Evolutionary conservation across 1,140 invertebrate genomes (phyloP).

Genomic region (Bombus consobrinus): DNA sequence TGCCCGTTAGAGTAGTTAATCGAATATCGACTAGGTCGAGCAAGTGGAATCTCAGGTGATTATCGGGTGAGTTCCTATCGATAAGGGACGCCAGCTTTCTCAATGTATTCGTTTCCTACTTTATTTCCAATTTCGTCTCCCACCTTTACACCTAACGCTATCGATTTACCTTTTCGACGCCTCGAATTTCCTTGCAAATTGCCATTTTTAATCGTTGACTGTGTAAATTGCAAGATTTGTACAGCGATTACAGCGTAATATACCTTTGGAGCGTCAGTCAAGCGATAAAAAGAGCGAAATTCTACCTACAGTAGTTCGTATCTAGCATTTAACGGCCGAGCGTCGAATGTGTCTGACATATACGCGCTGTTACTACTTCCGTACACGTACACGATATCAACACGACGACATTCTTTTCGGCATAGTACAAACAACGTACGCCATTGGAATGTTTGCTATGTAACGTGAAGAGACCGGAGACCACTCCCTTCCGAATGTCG

Average conservation of each 20-base stretch:
- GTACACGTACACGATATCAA: background rate
- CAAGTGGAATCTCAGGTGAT: constrained; percentile 48
- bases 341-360: background rate
- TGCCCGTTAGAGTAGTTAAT: constrained; percentile 53
- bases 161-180: background rate
- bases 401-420: background rate
- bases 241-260: too few relatives aligned
- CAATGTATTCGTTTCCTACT: background rate
- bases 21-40: constrained; percentile 58
- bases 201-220: background rate
- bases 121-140: constrained; percentile 1
- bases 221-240: too few relatives aligned
- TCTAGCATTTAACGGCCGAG: background rate
- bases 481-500: background rate
- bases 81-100: background rate
- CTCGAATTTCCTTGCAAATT: background rate
- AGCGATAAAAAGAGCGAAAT: too few relatives aligned
- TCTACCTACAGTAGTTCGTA: background rate
- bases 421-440: too few relatives aligned
- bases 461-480: too few relatives aligned
- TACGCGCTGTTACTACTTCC: background rate
- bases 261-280: too few relatives aligned
- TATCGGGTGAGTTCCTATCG: constrained; percentile 27
- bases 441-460: too few relatives aligned
- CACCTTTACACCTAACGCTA: background rate